A percentile compares a stretch with the other conserved stretches of the same genome.
phyloP scores from a whole-genome alignment of 2,888 invertebrate genomes.

The Busseola fusca region DNA sequence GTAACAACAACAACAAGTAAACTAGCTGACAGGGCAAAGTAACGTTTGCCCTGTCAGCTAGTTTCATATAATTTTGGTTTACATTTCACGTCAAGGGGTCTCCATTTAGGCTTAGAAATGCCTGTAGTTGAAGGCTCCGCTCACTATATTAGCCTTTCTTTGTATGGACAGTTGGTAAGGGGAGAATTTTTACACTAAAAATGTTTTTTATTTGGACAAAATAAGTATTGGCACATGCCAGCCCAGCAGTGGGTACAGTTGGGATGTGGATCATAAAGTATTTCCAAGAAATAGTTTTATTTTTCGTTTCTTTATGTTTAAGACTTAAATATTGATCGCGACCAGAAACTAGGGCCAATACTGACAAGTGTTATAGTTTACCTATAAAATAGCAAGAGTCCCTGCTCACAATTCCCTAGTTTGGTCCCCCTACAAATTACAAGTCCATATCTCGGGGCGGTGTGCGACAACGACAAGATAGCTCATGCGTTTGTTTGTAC shows the following conservation, averaged over 20 bases:
- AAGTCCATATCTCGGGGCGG: constrained; percentile 64
- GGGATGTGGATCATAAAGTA: not conserved
- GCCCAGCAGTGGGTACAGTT: not conserved
- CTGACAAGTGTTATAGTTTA: not conserved
- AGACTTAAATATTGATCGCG: not conserved
- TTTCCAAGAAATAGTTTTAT: not conserved
- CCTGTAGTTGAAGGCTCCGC: too few species aligned
- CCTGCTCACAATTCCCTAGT: not conserved
- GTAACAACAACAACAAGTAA: too few species aligned
- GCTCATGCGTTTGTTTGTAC: constrained; percentile 73
- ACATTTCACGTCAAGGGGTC: too few species aligned
- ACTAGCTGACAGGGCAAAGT: too few species aligned
- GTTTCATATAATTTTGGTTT: too few species aligned
- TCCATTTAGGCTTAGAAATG: too few species aligned
- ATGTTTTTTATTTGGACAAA: not conserved
- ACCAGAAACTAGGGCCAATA: not conserved
- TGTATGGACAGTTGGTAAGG: not conserved
- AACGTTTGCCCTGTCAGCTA: too few species aligned
- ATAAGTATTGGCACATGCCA: not conserved
- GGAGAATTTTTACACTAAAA: not conserved
- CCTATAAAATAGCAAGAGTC: not conserved
- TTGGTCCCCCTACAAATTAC: constrained; percentile 54
- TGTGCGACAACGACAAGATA: constrained; percentile 67
- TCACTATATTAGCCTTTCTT: not conserved
- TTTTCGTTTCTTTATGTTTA: not conserved